Conservation (phyloP, 2,797 vertebrate genomes). For the Sylvilagus floridanus region DNA sequence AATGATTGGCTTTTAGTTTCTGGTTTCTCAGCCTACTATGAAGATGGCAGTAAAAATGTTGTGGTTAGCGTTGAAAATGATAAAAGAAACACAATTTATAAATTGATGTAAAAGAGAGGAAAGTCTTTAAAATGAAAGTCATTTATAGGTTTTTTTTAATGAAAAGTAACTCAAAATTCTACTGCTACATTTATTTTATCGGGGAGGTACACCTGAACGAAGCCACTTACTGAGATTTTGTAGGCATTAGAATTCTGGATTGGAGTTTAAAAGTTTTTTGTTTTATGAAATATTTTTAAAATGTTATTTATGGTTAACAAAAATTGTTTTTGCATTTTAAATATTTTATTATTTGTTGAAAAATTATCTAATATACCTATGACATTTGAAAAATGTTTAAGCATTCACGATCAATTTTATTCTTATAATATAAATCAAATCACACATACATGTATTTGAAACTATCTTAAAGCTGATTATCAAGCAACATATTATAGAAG, state of each 20-base stretch:
- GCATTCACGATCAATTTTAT: neutral
- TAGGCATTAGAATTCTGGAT: conserved; percentile 23
- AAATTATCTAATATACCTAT: neutral
- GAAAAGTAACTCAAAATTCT: conserved; percentile 41
- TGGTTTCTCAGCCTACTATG: neutral
- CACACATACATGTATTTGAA: neutral
- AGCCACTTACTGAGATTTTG: conserved; percentile 53
- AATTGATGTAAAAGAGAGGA: neutral
- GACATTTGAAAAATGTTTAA: neutral
- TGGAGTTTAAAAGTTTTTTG: neutral
- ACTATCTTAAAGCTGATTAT: neutral
- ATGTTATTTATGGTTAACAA: conserved; percentile 32
- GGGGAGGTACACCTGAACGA: conserved; percentile 4
- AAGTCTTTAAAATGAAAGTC: neutral
- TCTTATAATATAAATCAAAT: neutral
- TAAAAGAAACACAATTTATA: neutral
- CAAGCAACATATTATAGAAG: neutral
- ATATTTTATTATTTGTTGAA: conserved; percentile 23
- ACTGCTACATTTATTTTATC: neutral
- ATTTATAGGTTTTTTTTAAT: neutral
- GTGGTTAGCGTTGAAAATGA: conserved; percentile 5
- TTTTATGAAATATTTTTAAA: neutral
- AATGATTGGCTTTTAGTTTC: conserved; percentile 5
- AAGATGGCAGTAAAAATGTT: neutral
- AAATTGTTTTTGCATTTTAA: conserved; percentile 43